Evolutionary conservation across 2,113 vertebrate species (phyloP).

Genomic region (Mohoua ochrocephala): DNA sequence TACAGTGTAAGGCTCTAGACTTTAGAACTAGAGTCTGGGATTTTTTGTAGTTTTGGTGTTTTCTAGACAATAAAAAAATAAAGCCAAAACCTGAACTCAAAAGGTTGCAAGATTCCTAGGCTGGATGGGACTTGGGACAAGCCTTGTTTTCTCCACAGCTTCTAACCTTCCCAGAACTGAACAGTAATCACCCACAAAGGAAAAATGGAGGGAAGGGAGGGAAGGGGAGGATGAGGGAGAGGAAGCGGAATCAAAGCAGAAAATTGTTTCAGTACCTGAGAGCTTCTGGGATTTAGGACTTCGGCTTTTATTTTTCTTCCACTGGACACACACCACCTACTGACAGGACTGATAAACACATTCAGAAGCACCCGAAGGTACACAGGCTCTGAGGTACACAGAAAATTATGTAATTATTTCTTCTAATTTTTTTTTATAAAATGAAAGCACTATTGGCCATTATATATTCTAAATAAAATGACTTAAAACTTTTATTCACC

Average conservation of each 20-base stretch:
- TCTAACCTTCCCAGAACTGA: background rate
- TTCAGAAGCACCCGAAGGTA: background rate
- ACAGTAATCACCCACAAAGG: background rate
- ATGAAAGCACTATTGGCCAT: background rate
- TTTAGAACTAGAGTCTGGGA: background rate
- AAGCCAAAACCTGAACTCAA: background rate
- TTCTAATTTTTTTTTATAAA: background rate
- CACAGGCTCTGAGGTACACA: background rate
- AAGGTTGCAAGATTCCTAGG: background rate
- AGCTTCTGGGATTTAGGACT: background rate
- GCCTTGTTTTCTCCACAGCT: background rate
- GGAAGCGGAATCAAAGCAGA: background rate
- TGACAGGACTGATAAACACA: background rate
- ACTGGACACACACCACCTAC: background rate
- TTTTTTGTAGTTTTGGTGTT: background rate
- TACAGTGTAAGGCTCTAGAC: background rate
- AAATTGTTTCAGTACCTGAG: background rate
- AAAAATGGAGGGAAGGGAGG: background rate
- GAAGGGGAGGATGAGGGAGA: background rate
- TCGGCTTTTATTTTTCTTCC: background rate
- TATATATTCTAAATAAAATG: background rate
- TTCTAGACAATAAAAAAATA: background rate
- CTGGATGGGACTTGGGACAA: background rate
- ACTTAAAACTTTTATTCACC: background rate
- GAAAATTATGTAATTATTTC: background rate